Percentiles rank a stretch among this genome's conserved stretches.
Evolutionary conservation across 1,140 invertebrate species (phyloP).

Genomic region (Megalopta genalis): DNA sequence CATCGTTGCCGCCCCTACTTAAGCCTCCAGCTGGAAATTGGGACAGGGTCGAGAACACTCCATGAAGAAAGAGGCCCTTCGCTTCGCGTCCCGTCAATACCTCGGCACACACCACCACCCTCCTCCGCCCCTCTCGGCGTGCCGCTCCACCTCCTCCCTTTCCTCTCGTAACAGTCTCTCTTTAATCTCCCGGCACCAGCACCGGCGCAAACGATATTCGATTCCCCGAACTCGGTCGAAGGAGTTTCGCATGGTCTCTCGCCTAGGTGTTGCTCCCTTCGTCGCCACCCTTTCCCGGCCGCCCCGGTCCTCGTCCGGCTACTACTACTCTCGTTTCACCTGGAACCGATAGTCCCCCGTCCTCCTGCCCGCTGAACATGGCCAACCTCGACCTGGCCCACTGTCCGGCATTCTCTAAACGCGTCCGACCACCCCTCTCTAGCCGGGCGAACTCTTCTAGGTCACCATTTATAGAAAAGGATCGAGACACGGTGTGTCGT

Average conservation of each 20-base stretch:
- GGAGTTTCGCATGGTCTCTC: not conserved
- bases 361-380: not conserved
- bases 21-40: constrained; percentile 28
- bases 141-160: not conserved
- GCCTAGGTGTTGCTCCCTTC: not conserved
- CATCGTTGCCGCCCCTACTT: not conserved
- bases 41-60: constrained; percentile 50
- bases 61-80: constrained; percentile 4
- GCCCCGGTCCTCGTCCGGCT: too few species aligned
- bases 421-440: constrained; percentile 1
- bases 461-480: constrained; percentile 40
- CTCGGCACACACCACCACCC: not conserved
- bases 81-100: constrained; percentile 17
- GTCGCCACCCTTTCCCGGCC: not conserved
- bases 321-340: not conserved
- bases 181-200: not conserved
- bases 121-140: not conserved
- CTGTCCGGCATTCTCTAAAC: not conserved
- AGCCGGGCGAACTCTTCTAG: constrained; percentile 1
- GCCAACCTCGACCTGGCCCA: constrained; percentile 2
- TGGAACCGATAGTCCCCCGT: not conserved
- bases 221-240: not conserved
- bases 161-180: constrained; percentile 33
- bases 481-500: not conserved
- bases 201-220: not conserved